These are phyloP conservation scores for Bolinopsis microptera DNA, from an alignment of 37 sponge, comb jelly and placozoan species.

Conservation along the genomic window DNA sequence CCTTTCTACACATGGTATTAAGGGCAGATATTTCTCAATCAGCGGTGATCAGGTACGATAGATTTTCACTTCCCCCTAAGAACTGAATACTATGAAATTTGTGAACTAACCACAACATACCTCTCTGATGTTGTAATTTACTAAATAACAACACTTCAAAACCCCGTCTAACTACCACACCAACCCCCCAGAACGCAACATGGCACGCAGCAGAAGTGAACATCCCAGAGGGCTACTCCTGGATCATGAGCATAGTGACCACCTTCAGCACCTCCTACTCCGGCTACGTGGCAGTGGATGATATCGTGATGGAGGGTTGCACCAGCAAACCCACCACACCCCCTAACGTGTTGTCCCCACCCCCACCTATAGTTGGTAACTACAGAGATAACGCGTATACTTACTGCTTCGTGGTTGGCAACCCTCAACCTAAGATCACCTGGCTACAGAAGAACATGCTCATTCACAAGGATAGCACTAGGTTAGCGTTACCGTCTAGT, in stretches of 20 bases:
- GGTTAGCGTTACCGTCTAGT: too few species aligned
- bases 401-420: constrained; percentile 14
- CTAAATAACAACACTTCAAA: too few species aligned
- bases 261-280: neutral
- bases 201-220: constrained; percentile 49
- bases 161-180: too few species aligned
- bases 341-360: neutral
- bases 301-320: constrained; percentile 15
- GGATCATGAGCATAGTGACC: constrained; percentile 4
- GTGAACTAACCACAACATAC: too few species aligned
- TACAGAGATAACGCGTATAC: neutral
- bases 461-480: constrained; percentile 30
- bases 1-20: neutral
- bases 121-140: too few species aligned
- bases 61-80: neutral
- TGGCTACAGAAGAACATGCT: constrained; percentile 61
- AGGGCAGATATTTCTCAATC: neutral
- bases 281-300: constrained; percentile 50
- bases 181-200: constrained; percentile 53
- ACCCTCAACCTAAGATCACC: constrained; percentile 21
- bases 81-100: too few species aligned
- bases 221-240: constrained; percentile 14
- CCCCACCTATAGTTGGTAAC: neutral
- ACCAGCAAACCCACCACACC: neutral
- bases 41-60: constrained; percentile 24